Evolutionary conservation across 2,888 invertebrate genomes (phyloP).

Genomic region (Aleiodes testaceus): DNA sequence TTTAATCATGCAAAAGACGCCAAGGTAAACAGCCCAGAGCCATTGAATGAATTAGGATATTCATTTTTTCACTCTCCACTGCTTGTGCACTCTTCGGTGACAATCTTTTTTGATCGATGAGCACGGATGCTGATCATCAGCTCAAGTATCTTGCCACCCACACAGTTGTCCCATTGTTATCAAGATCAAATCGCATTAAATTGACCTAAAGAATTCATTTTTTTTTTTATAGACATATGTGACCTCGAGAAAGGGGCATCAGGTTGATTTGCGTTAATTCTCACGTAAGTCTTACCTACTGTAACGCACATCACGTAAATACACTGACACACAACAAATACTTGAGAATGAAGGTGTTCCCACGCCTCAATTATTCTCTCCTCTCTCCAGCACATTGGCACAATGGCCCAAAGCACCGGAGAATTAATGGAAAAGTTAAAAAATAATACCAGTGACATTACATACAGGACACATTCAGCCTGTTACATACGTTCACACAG

Average conservation of each 20-base stretch:
- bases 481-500: slow-evolving; percentile 38
- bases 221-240: slow-evolving; percentile 10
- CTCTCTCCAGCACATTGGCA: slow-evolving; percentile 35
- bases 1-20: slow-evolving; percentile 24
- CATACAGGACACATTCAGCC: slow-evolving; percentile 46
- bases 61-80: neutral
- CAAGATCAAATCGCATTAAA: slow-evolving; percentile 2
- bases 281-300: slow-evolving; percentile 37
- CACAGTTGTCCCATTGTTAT: neutral
- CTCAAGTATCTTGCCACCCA: slow-evolving; percentile 27
- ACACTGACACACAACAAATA: slow-evolving; percentile 26
- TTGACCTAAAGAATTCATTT: neutral
- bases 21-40: slow-evolving; percentile 10
- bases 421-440: slow-evolving; percentile 44
- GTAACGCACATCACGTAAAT: slow-evolving; percentile 34
- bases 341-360: slow-evolving; percentile 35
- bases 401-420: slow-evolving; percentile 34
- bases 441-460: slow-evolving; percentile 49
- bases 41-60: slow-evolving; percentile 7
- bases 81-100: slow-evolving; percentile 8
- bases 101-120: slow-evolving; percentile 30
- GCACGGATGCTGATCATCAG: slow-evolving; percentile 22
- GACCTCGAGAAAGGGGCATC: slow-evolving; percentile 28
- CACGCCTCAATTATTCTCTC: slow-evolving; percentile 39
- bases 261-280: slow-evolving; percentile 34